These are phyloP conservation scores for Melanotaenia trifasciata DNA, from an alignment of 2,797 vertebrate species.

Conservation along the genomic window DNA sequence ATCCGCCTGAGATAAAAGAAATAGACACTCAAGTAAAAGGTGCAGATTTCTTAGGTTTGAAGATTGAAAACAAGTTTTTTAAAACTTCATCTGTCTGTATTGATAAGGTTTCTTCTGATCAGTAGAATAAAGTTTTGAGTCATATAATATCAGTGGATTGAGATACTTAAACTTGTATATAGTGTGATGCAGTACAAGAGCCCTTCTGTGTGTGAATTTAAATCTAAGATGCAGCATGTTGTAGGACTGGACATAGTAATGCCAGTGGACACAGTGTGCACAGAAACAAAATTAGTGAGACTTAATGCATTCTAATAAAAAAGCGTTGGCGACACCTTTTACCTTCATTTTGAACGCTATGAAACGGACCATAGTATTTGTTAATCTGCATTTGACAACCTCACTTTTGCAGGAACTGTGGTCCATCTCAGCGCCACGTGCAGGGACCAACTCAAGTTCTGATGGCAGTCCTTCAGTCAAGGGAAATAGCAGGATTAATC, in stretches of 20 bases:
- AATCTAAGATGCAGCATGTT: background rate
- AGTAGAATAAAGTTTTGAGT: background rate
- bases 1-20: too few species aligned
- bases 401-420: conserved; percentile 69
- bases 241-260: background rate
- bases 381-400: conserved; percentile 30
- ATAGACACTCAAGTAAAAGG: background rate
- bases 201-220: background rate
- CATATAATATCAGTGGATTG: background rate
- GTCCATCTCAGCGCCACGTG: conserved; percentile 70
- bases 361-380: background rate
- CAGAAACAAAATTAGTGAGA: background rate
- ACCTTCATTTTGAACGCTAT: background rate
- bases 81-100: background rate
- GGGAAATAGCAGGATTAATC: conserved; percentile 57
- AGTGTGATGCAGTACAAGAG: background rate
- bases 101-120: background rate
- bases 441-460: conserved; percentile 68
- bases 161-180: background rate
- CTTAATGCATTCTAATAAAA: background rate
- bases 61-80: background rate
- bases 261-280: background rate
- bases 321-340: background rate
- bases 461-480: conserved; percentile 54
- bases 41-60: background rate